Evolutionary conservation across 2,113 vertebrate genomes (phyloP), one percentile per base, ranked within the genome.

Genomic region (Triplophysa rosa): DNA sequence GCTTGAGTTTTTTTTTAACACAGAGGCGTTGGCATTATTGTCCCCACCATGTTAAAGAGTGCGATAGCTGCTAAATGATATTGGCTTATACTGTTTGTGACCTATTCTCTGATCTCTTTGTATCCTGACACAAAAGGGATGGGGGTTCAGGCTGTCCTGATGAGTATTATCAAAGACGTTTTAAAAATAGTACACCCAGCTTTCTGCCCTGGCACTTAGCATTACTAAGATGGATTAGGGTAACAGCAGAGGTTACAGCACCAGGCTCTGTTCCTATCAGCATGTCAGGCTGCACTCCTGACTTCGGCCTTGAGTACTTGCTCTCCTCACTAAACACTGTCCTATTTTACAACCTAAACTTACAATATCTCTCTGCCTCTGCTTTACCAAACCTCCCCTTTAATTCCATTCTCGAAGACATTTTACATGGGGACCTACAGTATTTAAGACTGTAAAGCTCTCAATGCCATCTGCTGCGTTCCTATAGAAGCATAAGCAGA

Each of bases 181-280:
- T 78, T 80, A 83, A 80, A 83, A 83, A 80, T 80, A 77, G 82
- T 12, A 62, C 45, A 23, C 37, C 49, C 49, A 77, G 71, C 61
- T 67, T 58, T 54, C 26, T 62, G 61, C 40, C 73, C 78, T 80
- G 72, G 82, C 78, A 71, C 71, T 83, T 68, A 80, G 62, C 66
- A 83, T 83, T 72, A 80, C 59, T 77, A 65, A 80, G 72, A 83
- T 83, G 78, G 67, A 80, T 80, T 80, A 79, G 82, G 73, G 82
- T 80, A 83, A 83, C 76, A 80, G 62, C 67, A 80, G 78, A 80
- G 78, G 78, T 83, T 67, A 80, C 62, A 67, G 72, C 62, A 80
- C 73, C 56, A 42, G 62, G 24, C 78, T 72, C n/a, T 56, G 78
- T 74, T 23, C 69, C 21, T 67, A 67, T 47, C 62, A 83, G 64